phyloP scores from a whole-genome alignment of 1,140 invertebrate species.

The Zophobas morio region DNA sequence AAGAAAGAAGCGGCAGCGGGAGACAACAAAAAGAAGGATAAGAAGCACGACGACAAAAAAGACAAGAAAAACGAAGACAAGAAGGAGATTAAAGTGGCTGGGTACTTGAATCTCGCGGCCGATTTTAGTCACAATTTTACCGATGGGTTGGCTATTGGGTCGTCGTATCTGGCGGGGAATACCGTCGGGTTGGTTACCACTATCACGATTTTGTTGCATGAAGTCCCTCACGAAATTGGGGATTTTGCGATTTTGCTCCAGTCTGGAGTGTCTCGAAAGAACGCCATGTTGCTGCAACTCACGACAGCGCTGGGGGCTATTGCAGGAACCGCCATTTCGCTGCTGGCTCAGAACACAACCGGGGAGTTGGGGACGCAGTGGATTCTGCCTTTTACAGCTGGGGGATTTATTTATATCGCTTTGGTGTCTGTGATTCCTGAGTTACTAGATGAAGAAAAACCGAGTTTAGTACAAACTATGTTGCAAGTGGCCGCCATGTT shows the following conservation, averaged over 20 bases:
- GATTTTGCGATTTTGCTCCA: conserved; percentile 98
- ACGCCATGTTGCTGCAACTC: conserved; percentile 94
- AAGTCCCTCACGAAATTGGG: conserved; percentile 98
- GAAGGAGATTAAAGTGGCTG: conserved; percentile 89
- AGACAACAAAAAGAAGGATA: conserved; percentile 64
- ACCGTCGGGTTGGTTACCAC: conserved; percentile 90
- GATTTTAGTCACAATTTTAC: conserved; percentile 98
- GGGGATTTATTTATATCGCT: conserved; percentile 98
- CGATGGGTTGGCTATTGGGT: conserved; percentile 96
- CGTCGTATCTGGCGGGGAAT: conserved; percentile 93
- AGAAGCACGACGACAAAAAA: conserved; percentile 67
- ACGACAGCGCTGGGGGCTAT: conserved; percentile 95
- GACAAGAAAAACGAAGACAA: conserved; percentile 61
- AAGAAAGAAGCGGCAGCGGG: conserved; percentile 48
- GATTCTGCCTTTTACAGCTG: conserved; percentile 96
- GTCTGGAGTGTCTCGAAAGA: conserved; percentile 90
- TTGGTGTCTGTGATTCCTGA: conserved; percentile 97
- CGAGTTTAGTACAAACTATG: conserved; percentile 86
- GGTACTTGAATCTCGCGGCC: conserved; percentile 94
- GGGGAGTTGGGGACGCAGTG: conserved; percentile 85
- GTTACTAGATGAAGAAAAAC: conserved; percentile 83
- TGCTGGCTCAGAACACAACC: conserved; percentile 82
- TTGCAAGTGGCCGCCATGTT: conserved; percentile 89
- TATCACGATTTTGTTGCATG: conserved; percentile 94
- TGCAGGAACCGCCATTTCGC: conserved; percentile 89